Percentiles rank a stretch among this genome's conserved stretches.
Evolutionary conservation across 2,888 invertebrate genomes (phyloP).

Genomic region (Hybos culiciformis): DNA sequence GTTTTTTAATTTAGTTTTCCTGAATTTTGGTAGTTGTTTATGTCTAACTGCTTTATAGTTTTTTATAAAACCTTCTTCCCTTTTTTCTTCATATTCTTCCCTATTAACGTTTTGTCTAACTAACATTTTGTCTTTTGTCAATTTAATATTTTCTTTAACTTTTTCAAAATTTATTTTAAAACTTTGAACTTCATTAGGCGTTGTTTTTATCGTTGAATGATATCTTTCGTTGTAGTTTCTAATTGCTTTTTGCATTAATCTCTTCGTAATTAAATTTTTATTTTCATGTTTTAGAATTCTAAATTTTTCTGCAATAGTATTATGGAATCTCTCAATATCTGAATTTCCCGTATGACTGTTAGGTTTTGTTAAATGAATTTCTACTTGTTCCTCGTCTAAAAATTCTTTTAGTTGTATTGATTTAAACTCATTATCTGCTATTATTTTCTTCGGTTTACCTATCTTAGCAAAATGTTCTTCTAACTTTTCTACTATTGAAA

Average conservation of each 20-base stretch:
- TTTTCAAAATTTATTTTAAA: not conserved
- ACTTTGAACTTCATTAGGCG: not conserved
- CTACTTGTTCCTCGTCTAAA: not conserved
- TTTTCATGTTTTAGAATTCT: not conserved
- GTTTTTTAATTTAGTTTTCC: slow-evolving; percentile 4
- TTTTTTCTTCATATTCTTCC: slow-evolving; percentile 1
- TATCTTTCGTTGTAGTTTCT: not conserved
- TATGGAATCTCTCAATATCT: not conserved
- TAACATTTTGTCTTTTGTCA: not conserved
- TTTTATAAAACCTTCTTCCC: slow-evolving; percentile 1
- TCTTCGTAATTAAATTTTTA: not conserved
- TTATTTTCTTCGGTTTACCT: not conserved
- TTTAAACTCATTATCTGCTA: not conserved
- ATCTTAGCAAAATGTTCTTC: not conserved
- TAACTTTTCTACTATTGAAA: not conserved
- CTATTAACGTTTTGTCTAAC: not conserved
- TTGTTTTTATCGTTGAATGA: not conserved
- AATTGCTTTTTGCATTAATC: not conserved
- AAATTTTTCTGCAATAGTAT: not conserved
- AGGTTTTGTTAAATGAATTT: not conserved
- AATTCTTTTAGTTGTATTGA: not conserved
- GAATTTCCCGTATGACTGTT: not conserved
- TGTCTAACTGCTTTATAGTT: slow-evolving; percentile 2
- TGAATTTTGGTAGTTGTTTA: slow-evolving; percentile 6
- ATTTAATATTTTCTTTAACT: not conserved